phyloP scores from a whole-genome alignment of 2,797 vertebrate species.

The Erethizon dorsatum region DNA sequence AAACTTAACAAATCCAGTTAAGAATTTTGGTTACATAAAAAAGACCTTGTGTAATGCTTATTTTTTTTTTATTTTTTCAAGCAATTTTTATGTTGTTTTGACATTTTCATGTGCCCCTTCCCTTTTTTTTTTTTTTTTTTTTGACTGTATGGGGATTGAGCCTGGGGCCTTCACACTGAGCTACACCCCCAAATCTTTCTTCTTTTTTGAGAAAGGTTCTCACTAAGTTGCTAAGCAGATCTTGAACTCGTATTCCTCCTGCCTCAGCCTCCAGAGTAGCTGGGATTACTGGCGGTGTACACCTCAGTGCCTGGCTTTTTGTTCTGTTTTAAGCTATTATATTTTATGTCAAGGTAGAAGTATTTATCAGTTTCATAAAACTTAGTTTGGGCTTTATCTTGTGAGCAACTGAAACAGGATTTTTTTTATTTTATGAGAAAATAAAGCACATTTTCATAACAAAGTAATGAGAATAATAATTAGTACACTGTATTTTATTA shows the following conservation, averaged over 20 bases:
- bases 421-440: background rate
- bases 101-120: background rate
- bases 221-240: background rate
- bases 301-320: background rate
- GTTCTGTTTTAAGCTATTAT: conserved; percentile 52
- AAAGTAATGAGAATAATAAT: background rate
- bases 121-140: background rate
- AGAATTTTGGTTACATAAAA: background rate
- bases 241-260: background rate
- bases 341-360: conserved; percentile 53
- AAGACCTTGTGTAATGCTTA: background rate
- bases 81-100: conserved; percentile 7
- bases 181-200: background rate
- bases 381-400: conserved; percentile 47
- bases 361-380: conserved; percentile 23
- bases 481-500: background rate
- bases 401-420: conserved; percentile 18
- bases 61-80: background rate
- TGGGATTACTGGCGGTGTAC: background rate
- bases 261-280: background rate
- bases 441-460: background rate
- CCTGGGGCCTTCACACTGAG: background rate
- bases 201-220: background rate
- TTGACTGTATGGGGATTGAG: background rate
- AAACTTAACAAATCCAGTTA: conserved; percentile 54